Percentiles rank a stretch among this genome's conserved stretches.
Evolutionary conservation across 2,113 vertebrate genomes (phyloP).

Genomic region (Hymenochirus boettgeri): DNA sequence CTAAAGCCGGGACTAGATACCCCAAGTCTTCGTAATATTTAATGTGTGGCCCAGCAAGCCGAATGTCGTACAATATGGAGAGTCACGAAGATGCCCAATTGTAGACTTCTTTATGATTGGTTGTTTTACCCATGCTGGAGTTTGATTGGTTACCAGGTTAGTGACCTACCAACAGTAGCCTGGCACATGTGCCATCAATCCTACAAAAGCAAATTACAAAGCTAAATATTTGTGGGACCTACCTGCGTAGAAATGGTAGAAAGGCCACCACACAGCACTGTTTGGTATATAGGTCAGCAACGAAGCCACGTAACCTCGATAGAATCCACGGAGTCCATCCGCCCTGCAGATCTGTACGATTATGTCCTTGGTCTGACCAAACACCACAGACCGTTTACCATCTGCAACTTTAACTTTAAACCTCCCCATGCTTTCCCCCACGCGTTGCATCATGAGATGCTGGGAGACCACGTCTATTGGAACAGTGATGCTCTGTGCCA

Average conservation of each 20-base stretch:
- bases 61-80: too few relatives aligned
- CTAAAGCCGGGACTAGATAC: too few relatives aligned
- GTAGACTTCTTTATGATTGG: too few relatives aligned
- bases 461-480: conserved; percentile 93
- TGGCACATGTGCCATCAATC: not conserved
- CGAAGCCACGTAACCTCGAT: conserved; percentile 89
- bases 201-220: not conserved
- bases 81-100: too few relatives aligned
- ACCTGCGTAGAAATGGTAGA: conserved; percentile 96
- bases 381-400: conserved; percentile 59
- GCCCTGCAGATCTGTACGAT: conserved; percentile 81
- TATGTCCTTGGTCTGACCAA: conserved; percentile 86
- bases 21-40: too few relatives aligned
- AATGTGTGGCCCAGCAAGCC: too few relatives aligned
- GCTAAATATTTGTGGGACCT: conserved; percentile 33
- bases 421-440: conserved; percentile 76
- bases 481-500: conserved; percentile 95
- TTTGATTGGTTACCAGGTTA: too few relatives aligned
- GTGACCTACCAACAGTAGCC: too few relatives aligned
- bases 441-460: conserved; percentile 94
- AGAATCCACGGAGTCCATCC: conserved; percentile 86
- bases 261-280: conserved; percentile 96
- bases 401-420: conserved; percentile 66
- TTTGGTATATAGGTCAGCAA: conserved; percentile 96
- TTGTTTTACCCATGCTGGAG: too few relatives aligned